Conservation (phyloP, 2,113 vertebrate genomes). For the Holacanthus passer region DNA sequence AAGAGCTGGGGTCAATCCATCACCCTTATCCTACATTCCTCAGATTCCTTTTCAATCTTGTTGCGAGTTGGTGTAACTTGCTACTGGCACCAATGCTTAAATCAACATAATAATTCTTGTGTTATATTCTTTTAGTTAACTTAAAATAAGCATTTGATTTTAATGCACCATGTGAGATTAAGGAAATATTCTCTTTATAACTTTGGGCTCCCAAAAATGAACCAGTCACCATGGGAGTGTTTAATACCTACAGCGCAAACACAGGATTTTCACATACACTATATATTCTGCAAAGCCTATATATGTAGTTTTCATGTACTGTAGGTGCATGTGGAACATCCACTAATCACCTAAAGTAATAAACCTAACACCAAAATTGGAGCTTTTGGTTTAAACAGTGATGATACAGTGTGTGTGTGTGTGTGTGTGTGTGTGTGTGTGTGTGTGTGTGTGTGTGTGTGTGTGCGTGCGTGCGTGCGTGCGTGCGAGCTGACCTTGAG, state of each 20-base stretch:
- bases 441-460: background rate
- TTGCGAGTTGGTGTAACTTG: background rate
- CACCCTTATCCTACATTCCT: constrained; percentile 55
- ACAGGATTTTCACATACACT: background rate
- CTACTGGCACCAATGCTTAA: background rate
- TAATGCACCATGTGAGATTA: background rate
- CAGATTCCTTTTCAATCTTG: constrained; percentile 23
- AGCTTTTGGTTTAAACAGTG: no score
- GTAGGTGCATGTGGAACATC: background rate
- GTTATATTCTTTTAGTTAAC: background rate
- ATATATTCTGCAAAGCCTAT: background rate
- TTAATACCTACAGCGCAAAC: background rate
- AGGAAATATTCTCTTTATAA: background rate
- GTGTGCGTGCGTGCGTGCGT: background rate
- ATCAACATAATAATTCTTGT: background rate
- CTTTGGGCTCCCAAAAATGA: background rate
- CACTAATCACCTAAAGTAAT: background rate
- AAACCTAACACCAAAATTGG: background rate
- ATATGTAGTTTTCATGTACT: background rate
- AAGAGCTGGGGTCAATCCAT: constrained; percentile 1
- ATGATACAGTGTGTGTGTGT: no score
- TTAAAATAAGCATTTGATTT: background rate
- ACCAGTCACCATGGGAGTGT: background rate
- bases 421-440: background rate
- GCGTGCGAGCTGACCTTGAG: constrained; percentile 85